Conservation (phyloP, 2,113 vertebrate genomes). For the Herpetotheres cachinnans region DNA sequence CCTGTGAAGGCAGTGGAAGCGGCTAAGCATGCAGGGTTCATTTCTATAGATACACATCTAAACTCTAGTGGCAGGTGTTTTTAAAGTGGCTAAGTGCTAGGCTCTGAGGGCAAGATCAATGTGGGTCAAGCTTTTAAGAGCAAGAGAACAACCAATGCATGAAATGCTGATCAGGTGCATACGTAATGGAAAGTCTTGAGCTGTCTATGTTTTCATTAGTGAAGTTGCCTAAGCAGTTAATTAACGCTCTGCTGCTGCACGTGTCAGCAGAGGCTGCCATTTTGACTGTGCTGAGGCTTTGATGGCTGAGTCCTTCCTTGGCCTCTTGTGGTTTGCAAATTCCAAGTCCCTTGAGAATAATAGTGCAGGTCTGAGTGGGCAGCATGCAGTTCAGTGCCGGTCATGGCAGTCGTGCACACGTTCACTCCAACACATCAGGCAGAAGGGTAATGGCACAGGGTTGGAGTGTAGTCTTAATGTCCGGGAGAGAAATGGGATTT, state of each 20-base stretch:
- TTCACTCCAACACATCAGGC: not conserved
- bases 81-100: not conserved
- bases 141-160: not conserved
- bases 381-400: not conserved
- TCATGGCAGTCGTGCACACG: not conserved
- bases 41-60: not conserved
- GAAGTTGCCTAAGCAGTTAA: not conserved
- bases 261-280: not conserved
- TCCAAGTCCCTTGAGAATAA: not conserved
- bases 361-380: not conserved
- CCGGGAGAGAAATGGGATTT: not conserved
- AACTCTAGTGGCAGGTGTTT: not conserved
- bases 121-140: not conserved
- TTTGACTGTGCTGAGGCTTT: not conserved
- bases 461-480: not conserved
- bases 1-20: not conserved
- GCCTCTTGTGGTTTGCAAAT: not conserved
- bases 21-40: not conserved
- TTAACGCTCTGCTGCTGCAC: not conserved
- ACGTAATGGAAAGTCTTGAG: not conserved
- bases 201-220: not conserved
- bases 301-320: not conserved
- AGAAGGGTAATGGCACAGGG: not conserved
- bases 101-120: not conserved
- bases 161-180: not conserved